phyloP scores from a whole-genome alignment of 2,113 vertebrate species.

The Cisticola juncidis region DNA sequence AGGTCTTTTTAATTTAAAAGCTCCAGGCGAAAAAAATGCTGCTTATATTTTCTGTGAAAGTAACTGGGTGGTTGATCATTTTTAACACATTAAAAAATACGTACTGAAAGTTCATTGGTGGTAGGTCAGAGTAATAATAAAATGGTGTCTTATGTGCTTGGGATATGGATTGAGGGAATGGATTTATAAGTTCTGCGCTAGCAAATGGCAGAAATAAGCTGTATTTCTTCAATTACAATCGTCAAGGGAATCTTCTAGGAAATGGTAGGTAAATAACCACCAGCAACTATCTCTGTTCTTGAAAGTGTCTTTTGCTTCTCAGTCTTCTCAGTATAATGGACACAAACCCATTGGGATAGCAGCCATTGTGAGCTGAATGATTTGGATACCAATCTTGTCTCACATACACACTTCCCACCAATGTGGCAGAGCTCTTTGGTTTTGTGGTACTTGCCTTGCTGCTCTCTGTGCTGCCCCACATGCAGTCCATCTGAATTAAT shows the following conservation, averaged over 20 bases:
- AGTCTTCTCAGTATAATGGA: neutral
- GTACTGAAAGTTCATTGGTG: neutral
- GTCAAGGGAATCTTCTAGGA: neutral
- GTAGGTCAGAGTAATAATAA: neutral
- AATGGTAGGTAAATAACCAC: neutral
- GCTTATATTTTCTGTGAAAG: constrained; percentile 39
- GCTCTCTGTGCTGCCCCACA: neutral
- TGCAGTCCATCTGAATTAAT: neutral
- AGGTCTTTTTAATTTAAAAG: constrained; percentile 45
- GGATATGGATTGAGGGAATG: neutral
- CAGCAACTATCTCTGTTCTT: neutral
- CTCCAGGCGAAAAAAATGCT: constrained; percentile 11
- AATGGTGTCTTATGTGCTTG: neutral
- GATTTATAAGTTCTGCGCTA: neutral
- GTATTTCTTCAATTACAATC: neutral
- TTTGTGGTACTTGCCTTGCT: neutral
- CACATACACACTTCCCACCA: neutral
- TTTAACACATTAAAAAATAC: neutral
- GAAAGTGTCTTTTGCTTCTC: neutral
- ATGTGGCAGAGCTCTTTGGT: neutral
- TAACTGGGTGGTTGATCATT: neutral
- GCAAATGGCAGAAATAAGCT: neutral
- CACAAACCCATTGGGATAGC: neutral
- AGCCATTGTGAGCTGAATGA: neutral
- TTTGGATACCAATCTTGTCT: neutral